Conservation (phyloP, 1,140 invertebrate species). For the Thaumetopoea pityocampa region DNA sequence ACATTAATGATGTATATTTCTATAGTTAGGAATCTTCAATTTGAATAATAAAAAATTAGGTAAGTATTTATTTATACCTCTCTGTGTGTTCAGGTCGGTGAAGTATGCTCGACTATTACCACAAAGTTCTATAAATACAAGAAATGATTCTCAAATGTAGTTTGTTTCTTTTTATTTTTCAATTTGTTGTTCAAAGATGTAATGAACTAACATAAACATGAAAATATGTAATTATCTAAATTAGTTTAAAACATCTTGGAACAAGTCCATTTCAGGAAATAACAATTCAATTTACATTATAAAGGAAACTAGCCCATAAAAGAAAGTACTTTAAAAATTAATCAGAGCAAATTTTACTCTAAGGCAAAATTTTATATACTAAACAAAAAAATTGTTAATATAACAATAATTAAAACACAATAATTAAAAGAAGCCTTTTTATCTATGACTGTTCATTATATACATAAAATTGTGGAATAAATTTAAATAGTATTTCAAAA, state of each 20-base stretch:
- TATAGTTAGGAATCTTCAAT: constrained; percentile 24
- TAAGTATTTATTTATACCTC: constrained; percentile 73
- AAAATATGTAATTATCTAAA: not conserved
- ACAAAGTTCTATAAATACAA: constrained; percentile 79
- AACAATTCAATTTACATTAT: no score
- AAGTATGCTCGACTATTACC: constrained; percentile 77
- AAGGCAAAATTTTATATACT: no score
- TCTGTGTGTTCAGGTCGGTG: constrained; percentile 73
- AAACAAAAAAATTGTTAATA: constrained; percentile 3
- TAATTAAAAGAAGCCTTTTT: no score
- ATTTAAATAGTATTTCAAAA: no score
- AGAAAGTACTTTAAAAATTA: no score
- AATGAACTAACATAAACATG: constrained; percentile 11
- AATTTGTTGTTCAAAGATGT: constrained; percentile 55
- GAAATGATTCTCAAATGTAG: constrained; percentile 73
- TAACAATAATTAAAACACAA: no score
- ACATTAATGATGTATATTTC: constrained; percentile 16
- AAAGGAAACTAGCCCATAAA: no score
- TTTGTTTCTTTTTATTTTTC: constrained; percentile 49
- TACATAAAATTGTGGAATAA: no score
- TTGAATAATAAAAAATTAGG: constrained; percentile 39
- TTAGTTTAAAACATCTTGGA: constrained; percentile 36
- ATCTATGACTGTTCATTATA: no score
- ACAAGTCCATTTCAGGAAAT: constrained; percentile 19
- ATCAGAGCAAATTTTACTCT: no score